Evolutionary conservation across 92 coral and sea anemone genomes (phyloP).

Genomic region (Palythoa heliodiscus): DNA sequence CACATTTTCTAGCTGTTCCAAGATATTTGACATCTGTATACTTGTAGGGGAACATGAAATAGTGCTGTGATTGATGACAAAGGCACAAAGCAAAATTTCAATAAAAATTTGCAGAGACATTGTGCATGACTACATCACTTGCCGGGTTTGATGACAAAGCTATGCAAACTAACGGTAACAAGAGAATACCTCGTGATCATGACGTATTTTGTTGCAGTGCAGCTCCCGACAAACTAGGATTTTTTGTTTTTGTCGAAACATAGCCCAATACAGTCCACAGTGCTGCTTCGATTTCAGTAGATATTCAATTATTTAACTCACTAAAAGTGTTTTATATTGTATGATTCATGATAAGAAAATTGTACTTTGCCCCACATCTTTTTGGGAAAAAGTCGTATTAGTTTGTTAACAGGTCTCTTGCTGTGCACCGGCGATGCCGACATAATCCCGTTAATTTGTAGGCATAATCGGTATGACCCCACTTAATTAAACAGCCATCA

Average conservation of each 20-base stretch:
- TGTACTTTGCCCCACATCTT: too few species aligned
- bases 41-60: not conserved
- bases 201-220: not conserved
- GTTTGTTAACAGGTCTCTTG: too few species aligned
- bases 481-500: not conserved
- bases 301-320: too few species aligned
- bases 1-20: not conserved
- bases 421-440: not conserved
- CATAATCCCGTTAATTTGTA: not conserved
- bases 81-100: not conserved
- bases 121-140: not conserved
- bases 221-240: not conserved
- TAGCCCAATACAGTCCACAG: not conserved
- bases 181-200: not conserved
- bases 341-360: too few species aligned
- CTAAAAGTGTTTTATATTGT: too few species aligned
- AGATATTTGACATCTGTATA: not conserved
- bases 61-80: not conserved
- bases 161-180: not conserved
- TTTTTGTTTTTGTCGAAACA: not conserved
- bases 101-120: not conserved
- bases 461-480: not conserved
- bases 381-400: too few species aligned
- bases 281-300: not conserved
- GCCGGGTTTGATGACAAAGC: not conserved